These are phyloP conservation scores for Atractosteus spatula DNA, from an alignment of 2,113 vertebrate genomes.

Conservation along the genomic window DNA sequence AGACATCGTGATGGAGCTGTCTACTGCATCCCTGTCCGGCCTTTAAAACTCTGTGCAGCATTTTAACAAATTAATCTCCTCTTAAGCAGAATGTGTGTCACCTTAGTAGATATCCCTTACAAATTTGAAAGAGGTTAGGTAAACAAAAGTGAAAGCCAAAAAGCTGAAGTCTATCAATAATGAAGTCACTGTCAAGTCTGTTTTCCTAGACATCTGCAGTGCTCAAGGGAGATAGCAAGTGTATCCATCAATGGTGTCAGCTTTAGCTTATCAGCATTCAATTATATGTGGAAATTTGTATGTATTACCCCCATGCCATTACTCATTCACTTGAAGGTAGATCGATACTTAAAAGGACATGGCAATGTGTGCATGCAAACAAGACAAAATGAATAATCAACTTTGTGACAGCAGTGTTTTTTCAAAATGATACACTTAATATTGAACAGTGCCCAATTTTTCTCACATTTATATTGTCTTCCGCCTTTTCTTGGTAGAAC, in stretches of 20 bases:
- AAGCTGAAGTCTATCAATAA: conserved; percentile 5
- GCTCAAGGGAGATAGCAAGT: conserved; percentile 35
- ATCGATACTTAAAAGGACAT: conserved; percentile 15
- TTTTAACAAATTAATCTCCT: too few species aligned
- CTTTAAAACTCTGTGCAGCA: neutral
- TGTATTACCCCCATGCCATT: conserved; percentile 40
- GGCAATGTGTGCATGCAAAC: neutral
- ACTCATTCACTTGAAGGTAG: conserved; percentile 43
- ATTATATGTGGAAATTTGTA: conserved; percentile 24
- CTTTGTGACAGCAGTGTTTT: neutral
- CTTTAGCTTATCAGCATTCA: conserved; percentile 56
- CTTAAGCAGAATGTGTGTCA: neutral
- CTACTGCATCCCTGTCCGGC: too few species aligned
- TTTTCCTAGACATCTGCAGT: conserved; percentile 33
- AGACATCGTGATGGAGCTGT: too few species aligned
- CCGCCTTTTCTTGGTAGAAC: too few species aligned
- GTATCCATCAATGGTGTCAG: conserved; percentile 55
- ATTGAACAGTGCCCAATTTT: too few species aligned
- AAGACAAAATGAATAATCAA: neutral
- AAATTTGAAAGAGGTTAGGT: neutral
- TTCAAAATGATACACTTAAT: too few species aligned
- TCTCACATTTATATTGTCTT: too few species aligned
- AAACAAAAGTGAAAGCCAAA: conserved; percentile 1
- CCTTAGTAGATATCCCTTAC: neutral
- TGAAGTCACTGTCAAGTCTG: conserved; percentile 7